Percentiles rank a stretch among this genome's conserved stretches.
Evolutionary conservation across 2,113 vertebrate species (phyloP).

Genomic region (Scophthalmus maximus): DNA sequence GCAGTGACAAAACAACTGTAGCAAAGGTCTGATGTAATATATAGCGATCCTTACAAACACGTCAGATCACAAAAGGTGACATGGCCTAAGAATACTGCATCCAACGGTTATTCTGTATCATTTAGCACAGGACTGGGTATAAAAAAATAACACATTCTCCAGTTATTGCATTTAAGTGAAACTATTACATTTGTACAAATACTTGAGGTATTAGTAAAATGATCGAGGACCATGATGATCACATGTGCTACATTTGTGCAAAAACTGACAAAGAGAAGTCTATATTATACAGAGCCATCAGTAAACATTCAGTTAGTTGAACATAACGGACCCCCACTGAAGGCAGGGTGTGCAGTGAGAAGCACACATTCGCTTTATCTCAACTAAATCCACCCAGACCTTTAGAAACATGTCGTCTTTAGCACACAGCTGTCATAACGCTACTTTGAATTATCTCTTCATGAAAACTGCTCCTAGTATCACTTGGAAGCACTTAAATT

Average conservation of each 20-base stretch:
- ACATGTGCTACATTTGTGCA: constrained; percentile 23
- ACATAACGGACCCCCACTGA: constrained; percentile 36
- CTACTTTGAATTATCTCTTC: neutral
- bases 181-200: constrained; percentile 15
- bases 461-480: neutral
- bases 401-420: neutral
- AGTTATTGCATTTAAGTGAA: constrained; percentile 1
- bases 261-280: constrained; percentile 10
- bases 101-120: neutral
- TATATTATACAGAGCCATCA: constrained; percentile 23
- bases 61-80: constrained; percentile 17
- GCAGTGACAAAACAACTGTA: constrained; percentile 23
- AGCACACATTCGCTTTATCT: constrained; percentile 3
- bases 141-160: constrained; percentile 46
- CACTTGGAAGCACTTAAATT: constrained; percentile 7
- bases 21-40: neutral
- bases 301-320: constrained; percentile 41
- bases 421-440: neutral
- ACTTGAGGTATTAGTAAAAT: constrained; percentile 36
- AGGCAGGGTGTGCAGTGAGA: constrained; percentile 24
- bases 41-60: constrained; percentile 3
- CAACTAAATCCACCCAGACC: neutral
- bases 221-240: neutral
- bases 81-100: neutral
- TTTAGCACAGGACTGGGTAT: constrained; percentile 16